These are phyloP conservation scores for Tiphia femorata DNA, from an alignment of 2,888 invertebrate genomes.

Conservation along the genomic window DNA sequence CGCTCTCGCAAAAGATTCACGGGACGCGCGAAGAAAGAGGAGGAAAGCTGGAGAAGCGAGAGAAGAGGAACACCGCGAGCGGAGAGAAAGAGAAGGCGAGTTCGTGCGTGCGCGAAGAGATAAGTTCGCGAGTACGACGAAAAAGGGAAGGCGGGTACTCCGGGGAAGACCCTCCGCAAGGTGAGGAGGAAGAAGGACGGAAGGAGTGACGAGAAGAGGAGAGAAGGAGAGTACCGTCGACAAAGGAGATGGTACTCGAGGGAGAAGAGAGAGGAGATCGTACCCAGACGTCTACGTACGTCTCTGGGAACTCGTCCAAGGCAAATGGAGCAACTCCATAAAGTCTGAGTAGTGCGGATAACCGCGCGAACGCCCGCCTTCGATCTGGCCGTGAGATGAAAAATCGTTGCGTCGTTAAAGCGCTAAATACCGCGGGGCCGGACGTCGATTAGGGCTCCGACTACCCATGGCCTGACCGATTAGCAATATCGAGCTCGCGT, in stretches of 20 bases:
- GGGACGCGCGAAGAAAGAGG: constrained; percentile 6
- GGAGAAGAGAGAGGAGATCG: too few relatives aligned
- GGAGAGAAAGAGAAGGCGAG: constrained; percentile 8
- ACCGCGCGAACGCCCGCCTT: constrained; percentile 26
- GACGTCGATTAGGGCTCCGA: constrained; percentile 20
- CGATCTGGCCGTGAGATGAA: constrained; percentile 16
- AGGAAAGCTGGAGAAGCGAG: neutral
- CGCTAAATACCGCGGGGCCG: constrained; percentile 42
- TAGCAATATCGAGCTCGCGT: too few relatives aligned
- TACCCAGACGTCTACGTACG: too few relatives aligned
- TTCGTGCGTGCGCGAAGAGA: constrained; percentile 15
- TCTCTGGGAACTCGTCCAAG: constrained; percentile 1
- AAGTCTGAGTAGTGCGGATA: constrained; percentile 50
- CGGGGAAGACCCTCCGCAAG: neutral
- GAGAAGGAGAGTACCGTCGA: constrained; percentile 10
- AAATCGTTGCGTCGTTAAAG: constrained; percentile 44
- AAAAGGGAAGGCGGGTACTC: neutral
- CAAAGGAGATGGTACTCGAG: too few relatives aligned
- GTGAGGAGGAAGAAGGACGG: neutral
- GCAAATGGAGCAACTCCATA: constrained; percentile 63
- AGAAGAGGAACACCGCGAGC: constrained; percentile 14
- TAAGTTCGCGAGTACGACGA: neutral
- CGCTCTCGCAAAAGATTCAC: too few relatives aligned
- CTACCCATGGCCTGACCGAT: too few relatives aligned
- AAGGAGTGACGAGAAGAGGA: constrained; percentile 13